A percentile compares a stretch with the other conserved stretches of the same genome.
Conservation (phyloP, 1,140 invertebrate genomes). For the Drosophila littoralis region DNA sequence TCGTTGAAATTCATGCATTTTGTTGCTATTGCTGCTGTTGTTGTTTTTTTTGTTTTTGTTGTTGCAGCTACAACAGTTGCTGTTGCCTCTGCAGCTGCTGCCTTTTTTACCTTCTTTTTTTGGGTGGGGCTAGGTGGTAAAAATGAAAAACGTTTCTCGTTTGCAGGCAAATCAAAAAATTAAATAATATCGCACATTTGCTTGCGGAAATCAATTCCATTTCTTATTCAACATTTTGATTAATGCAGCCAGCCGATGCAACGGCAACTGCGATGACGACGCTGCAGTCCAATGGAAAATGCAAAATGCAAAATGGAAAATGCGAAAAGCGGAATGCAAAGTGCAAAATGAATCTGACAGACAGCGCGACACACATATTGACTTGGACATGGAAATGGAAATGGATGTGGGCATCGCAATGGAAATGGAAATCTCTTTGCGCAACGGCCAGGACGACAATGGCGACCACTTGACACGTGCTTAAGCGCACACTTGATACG, state of each 20-base stretch:
- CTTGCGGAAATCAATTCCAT: constrained; percentile 70
- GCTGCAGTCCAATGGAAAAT: constrained; percentile 19
- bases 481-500: constrained; percentile 41
- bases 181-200: constrained; percentile 77
- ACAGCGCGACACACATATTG: neutral
- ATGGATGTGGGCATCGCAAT: constrained; percentile 13
- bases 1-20: constrained; percentile 45
- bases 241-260: constrained; percentile 55
- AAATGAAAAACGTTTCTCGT: constrained; percentile 47
- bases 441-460: constrained; percentile 22
- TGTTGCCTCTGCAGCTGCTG: constrained; percentile 7
- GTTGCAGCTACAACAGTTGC: neutral
- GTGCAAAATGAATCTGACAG: constrained; percentile 41
- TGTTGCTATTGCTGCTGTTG: neutral
- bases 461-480: constrained; percentile 74
- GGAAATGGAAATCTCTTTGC: constrained; percentile 1
- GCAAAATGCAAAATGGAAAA: constrained; percentile 40
- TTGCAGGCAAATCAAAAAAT: constrained; percentile 51
- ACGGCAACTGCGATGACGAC: neutral
- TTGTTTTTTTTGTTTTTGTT: neutral
- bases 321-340: constrained; percentile 45
- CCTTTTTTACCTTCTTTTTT: constrained; percentile 6
- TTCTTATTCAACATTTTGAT: constrained; percentile 83
- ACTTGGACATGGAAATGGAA: constrained; percentile 1
- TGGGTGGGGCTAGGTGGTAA: constrained; percentile 5